Conservation (phyloP, 2,888 invertebrate genomes). For the Meta bourneti region DNA sequence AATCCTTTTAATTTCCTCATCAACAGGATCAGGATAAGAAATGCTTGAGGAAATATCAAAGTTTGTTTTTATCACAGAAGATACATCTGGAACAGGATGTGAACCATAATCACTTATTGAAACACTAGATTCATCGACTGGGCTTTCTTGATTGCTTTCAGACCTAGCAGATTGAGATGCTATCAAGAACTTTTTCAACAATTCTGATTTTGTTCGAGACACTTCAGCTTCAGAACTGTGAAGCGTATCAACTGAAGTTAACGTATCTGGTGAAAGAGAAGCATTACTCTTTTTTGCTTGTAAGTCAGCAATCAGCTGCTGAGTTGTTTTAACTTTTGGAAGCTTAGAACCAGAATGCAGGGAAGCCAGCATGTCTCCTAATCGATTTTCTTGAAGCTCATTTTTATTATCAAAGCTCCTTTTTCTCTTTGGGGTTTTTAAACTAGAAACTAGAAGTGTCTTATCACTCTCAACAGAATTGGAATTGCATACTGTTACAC, state of each 20-base stretch:
- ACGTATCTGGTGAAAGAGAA: slow-evolving; percentile 53
- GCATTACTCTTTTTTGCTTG: slow-evolving; percentile 82
- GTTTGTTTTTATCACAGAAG: slow-evolving; percentile 75
- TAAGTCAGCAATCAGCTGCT: slow-evolving; percentile 89
- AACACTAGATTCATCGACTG: slow-evolving; percentile 68
- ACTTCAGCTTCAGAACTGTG: slow-evolving; percentile 78
- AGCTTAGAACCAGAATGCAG: slow-evolving; percentile 79
- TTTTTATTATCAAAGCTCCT: slow-evolving; percentile 68
- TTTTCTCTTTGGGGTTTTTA: slow-evolving; percentile 72
- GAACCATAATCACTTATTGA: slow-evolving; percentile 65
- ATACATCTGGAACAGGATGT: slow-evolving; percentile 72
- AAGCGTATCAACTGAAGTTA: slow-evolving; percentile 54
- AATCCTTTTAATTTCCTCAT: slow-evolving; percentile 83
- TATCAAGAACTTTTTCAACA: slow-evolving; percentile 81
- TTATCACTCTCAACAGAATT: slow-evolving; percentile 59
- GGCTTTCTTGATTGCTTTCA: slow-evolving; percentile 74
- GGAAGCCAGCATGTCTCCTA: slow-evolving; percentile 67
- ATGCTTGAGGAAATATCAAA: slow-evolving; percentile 58
- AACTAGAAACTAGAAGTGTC: slow-evolving; percentile 37
- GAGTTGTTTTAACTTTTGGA: slow-evolving; percentile 87
- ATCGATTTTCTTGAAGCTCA: slow-evolving; percentile 61
- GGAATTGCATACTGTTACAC: slow-evolving; percentile 68
- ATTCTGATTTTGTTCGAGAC: slow-evolving; percentile 81
- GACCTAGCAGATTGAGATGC: slow-evolving; percentile 59
- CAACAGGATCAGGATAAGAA: slow-evolving; percentile 81